A percentile compares a stretch with the other conserved stretches of the same genome.
These are phyloP conservation scores for Panopea generosa DNA, from an alignment of 2,888 invertebrate species.

Conservation along the genomic window DNA sequence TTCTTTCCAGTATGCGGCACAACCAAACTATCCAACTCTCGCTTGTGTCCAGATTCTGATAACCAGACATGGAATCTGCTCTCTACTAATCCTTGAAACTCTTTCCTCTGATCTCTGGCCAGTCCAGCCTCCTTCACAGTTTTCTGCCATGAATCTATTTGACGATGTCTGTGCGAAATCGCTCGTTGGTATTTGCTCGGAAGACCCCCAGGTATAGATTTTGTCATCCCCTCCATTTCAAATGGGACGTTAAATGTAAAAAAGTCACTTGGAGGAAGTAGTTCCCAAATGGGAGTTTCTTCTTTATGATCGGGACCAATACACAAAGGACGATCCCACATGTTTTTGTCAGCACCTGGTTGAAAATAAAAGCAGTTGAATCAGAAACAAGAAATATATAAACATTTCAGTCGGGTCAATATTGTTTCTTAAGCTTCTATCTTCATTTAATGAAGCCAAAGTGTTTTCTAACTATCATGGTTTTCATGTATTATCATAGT, in stretches of 20 bases:
- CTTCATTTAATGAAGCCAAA: too few species aligned
- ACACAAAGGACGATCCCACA: conserved; percentile 85
- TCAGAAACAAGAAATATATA: too few species aligned
- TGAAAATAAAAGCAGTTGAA: background rate
- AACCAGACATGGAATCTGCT: conserved; percentile 83
- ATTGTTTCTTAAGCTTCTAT: too few species aligned
- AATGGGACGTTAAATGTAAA: conserved; percentile 84
- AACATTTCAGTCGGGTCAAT: too few species aligned
- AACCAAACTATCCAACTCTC: conserved; percentile 82
- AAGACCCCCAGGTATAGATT: conserved; percentile 80
- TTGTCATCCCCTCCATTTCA: conserved; percentile 81
- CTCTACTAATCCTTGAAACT: conserved; percentile 83
- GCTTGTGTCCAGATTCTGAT: conserved; percentile 81
- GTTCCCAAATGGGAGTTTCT: conserved; percentile 81
- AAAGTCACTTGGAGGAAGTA: conserved; percentile 81
- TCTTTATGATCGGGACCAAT: conserved; percentile 83
- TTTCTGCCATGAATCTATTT: conserved; percentile 83
- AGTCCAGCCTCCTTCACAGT: conserved; percentile 82
- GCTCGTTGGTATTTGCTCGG: conserved; percentile 81
- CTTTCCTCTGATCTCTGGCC: conserved; percentile 79
- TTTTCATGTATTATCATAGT: too few species aligned
- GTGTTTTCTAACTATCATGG: too few species aligned
- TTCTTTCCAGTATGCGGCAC: conserved; percentile 54
- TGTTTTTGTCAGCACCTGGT: conserved; percentile 78
- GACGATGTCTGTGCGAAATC: conserved; percentile 76